phyloP scores from a whole-genome alignment of 2,888 invertebrate genomes.

The Amblyjoppa proteus region DNA sequence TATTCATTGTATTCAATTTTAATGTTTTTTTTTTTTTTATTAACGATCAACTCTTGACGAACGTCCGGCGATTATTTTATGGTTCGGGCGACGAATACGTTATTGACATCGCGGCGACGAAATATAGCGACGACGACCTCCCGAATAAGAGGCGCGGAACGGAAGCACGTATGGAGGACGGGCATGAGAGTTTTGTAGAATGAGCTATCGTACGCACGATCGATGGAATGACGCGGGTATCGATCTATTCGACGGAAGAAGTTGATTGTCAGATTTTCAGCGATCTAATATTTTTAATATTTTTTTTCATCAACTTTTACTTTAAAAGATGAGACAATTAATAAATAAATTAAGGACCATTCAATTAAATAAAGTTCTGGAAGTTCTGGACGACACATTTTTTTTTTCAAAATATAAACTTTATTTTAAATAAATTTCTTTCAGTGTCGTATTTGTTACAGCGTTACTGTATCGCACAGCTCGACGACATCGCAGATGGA shows the following conservation, averaged over 20 bases:
- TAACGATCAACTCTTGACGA: not conserved
- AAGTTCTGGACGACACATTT: too few relatives aligned
- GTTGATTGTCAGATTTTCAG: not conserved
- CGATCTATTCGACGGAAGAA: not conserved
- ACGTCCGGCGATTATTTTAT: not conserved
- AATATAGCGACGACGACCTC: conserved; percentile 26
- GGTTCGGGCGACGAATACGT: conserved; percentile 39
- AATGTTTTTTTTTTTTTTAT: not conserved
- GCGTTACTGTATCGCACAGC: not conserved
- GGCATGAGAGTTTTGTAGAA: conserved; percentile 60
- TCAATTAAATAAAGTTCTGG: too few relatives aligned
- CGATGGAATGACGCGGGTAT: conserved; percentile 37
- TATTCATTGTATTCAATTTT: not conserved
- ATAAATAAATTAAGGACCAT: too few relatives aligned
- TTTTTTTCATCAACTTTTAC: not conserved
- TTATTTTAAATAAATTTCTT: not conserved
- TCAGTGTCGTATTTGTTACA: too few relatives aligned
- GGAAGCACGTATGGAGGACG: conserved; percentile 60
- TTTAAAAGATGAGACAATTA: not conserved
- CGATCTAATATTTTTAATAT: not conserved
- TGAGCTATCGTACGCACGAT: conserved; percentile 33
- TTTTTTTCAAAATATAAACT: not conserved
- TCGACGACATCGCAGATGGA: not conserved
- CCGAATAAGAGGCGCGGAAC: conserved; percentile 52
- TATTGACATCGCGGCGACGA: not conserved